phyloP scores from a whole-genome alignment of 1,140 invertebrate species.

The Trichonephila inaurata region DNA sequence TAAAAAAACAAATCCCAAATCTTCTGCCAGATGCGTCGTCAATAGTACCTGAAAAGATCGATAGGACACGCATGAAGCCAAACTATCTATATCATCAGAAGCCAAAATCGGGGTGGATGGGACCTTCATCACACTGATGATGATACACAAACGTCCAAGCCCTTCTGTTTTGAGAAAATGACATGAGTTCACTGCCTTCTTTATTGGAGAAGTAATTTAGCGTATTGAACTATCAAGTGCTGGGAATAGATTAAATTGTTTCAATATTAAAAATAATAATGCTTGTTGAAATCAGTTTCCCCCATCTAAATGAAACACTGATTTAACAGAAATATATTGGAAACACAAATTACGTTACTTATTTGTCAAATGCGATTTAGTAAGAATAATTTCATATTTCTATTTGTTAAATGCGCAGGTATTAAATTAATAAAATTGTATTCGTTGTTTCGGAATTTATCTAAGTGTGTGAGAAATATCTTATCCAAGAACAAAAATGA shows the following conservation, averaged over 20 bases:
- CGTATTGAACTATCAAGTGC: background rate
- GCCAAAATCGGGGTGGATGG: constrained; percentile 2
- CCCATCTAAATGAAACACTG: no score
- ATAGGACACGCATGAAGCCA: constrained; percentile 71
- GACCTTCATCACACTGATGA: constrained; percentile 31
- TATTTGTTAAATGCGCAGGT: no score
- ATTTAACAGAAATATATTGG: no score
- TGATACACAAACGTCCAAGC: background rate
- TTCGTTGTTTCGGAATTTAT: no score
- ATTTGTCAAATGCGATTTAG: no score
- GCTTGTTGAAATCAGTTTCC: background rate
- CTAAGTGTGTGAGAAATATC: no score
- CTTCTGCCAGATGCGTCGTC: constrained; percentile 75
- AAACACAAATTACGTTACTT: no score
- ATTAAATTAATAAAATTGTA: no score
- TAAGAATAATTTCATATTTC: no score
- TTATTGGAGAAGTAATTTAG: no score
- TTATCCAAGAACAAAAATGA: no score
- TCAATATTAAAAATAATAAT: background rate
- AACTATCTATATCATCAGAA: constrained; percentile 71
- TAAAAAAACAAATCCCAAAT: constrained; percentile 65
- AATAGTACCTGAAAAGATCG: constrained; percentile 76
- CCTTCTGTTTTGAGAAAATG: constrained; percentile 34
- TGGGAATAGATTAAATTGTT: background rate
- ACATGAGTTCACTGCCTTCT: background rate